Conservation (phyloP, 1,140 invertebrate genomes). For the Hylyphantes graminicola region DNA sequence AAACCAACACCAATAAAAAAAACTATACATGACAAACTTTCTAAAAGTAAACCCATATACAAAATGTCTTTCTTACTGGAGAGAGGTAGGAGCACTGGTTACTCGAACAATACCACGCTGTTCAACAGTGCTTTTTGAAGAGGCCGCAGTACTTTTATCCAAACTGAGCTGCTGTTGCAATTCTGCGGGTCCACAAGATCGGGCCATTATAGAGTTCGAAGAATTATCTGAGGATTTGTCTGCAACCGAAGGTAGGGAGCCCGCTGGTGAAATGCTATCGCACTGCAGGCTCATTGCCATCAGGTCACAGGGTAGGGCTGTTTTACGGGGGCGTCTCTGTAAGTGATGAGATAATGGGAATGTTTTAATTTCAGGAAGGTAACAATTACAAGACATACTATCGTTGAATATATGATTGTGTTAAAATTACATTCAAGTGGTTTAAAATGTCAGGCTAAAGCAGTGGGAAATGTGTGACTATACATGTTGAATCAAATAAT, state of each 20-base stretch:
- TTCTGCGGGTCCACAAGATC: constrained; percentile 41
- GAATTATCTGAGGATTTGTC: constrained; percentile 34
- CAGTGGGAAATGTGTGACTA: not conserved
- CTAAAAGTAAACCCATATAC: too few relatives aligned
- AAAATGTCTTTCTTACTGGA: constrained; percentile 51
- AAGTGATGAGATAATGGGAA: not conserved
- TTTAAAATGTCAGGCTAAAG: not conserved
- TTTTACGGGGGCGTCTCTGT: constrained; percentile 34
- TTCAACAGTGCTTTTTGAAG: not conserved
- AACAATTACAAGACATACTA: too few relatives aligned
- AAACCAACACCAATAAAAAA: too few relatives aligned
- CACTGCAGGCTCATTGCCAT: not conserved
- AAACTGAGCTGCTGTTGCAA: constrained; percentile 46
- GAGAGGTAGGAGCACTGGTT: constrained; percentile 61
- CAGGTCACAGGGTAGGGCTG: constrained; percentile 35
- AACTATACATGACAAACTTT: too few relatives aligned
- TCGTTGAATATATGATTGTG: not conserved
- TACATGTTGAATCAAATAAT: too few relatives aligned
- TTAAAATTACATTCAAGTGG: not conserved
- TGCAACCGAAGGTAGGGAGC: constrained; percentile 47
- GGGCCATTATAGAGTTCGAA: constrained; percentile 32
- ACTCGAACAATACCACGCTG: constrained; percentile 58
- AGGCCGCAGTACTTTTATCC: constrained; percentile 32
- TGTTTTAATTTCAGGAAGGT: not conserved
- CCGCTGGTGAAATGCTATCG: constrained; percentile 39